phyloP scores from a whole-genome alignment of 2,113 vertebrate genomes.

The Colaptes auratus region DNA sequence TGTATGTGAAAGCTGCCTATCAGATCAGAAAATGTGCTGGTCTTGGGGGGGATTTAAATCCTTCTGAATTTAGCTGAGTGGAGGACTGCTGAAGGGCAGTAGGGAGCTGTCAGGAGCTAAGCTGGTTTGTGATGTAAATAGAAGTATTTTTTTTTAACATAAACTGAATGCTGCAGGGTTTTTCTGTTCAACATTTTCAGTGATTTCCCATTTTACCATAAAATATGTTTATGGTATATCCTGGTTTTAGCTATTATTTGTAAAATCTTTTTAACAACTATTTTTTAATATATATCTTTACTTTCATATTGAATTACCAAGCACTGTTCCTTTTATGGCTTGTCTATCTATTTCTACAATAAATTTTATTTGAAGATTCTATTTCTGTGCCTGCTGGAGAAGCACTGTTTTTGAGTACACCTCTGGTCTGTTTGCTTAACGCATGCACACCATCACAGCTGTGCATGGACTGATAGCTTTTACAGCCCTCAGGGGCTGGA shows the following conservation, averaged over 20 bases:
- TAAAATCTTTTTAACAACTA: slow-evolving; percentile 51
- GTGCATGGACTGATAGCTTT: neutral
- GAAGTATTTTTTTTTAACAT: slow-evolving; percentile 26
- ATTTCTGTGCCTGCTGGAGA: slow-evolving; percentile 26
- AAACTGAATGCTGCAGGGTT: neutral
- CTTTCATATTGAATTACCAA: slow-evolving; percentile 33
- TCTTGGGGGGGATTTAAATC: neutral
- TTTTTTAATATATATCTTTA: slow-evolving; percentile 61
- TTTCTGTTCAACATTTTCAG: neutral
- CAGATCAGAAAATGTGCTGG: neutral
- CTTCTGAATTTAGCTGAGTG: neutral
- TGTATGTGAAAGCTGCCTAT: neutral
- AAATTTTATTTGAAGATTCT: slow-evolving; percentile 48
- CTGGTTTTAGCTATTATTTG: slow-evolving; percentile 44
- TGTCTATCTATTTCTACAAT: slow-evolving; percentile 61
- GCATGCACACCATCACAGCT: neutral
- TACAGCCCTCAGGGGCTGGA: neutral
- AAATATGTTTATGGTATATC: slow-evolving; percentile 18
- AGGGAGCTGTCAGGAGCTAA: slow-evolving; percentile 20
- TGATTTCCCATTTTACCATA: slow-evolving; percentile 36
- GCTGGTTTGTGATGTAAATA: slow-evolving; percentile 32
- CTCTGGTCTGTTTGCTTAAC: neutral
- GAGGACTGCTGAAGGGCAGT: neutral
- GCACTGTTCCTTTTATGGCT: slow-evolving; percentile 58
- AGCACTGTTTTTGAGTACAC: neutral